These are phyloP conservation scores for Petroica traversi DNA, from an alignment of 2,113 vertebrate genomes.

Conservation along the genomic window DNA sequence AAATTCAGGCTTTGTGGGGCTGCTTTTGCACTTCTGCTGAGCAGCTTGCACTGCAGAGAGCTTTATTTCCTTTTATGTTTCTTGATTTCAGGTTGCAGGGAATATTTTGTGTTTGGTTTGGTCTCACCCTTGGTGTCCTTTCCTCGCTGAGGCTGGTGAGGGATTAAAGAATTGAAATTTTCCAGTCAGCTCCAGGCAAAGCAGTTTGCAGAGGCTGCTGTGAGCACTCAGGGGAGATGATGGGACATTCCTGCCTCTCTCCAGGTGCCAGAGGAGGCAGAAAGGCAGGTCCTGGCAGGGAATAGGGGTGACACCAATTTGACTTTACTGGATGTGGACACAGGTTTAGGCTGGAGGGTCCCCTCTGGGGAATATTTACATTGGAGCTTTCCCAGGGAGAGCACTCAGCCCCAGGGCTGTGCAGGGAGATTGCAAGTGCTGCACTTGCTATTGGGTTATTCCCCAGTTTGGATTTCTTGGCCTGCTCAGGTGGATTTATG, in stretches of 20 bases:
- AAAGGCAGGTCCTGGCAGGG: background rate
- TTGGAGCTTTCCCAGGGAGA: background rate
- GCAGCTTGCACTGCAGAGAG: background rate
- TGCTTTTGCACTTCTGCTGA: background rate
- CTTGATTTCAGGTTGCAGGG: background rate
- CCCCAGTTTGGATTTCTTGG: background rate
- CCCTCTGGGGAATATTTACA: background rate
- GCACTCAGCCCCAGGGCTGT: accelerated
- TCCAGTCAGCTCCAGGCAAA: background rate
- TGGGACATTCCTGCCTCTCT: background rate
- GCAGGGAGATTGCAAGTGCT: background rate
- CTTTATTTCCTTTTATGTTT: background rate
- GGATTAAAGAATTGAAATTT: background rate
- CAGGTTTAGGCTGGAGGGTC: background rate
- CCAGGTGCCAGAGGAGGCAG: background rate
- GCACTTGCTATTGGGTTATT: accelerated
- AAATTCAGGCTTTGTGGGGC: background rate
- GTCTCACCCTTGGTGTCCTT: background rate
- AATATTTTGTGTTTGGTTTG: background rate
- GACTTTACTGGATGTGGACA: background rate
- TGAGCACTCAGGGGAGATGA: background rate
- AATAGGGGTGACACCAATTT: background rate
- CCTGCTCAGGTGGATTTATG: accelerated
- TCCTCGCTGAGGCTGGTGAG: background rate
- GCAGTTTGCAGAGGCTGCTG: background rate